Base-by-base conservation (phyloP, 2,888 invertebrate species). In the Lycophotia porphyrea region DNA sequence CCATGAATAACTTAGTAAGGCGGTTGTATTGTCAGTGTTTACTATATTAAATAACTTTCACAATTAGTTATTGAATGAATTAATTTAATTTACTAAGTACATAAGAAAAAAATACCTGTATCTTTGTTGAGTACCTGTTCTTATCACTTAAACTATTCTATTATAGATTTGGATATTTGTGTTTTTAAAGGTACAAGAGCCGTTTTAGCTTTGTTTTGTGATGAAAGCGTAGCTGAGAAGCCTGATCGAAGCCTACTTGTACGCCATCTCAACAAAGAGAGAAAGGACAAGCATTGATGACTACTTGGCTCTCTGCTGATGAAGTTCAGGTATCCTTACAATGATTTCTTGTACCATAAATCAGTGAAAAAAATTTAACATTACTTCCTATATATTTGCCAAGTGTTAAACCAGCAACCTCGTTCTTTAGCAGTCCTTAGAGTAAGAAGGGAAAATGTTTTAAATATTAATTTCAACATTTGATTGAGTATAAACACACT, bases 1-100 rank as follows among this genome's bases (percentile, higher is more conserved):
- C 31, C 66, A 72, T 69, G 70, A 72, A 66, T 69, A 73, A 67
- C 79, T 63, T 58, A 44, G 52, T 47, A 42, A 63, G 34, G n/a
- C 47, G n/a, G 24, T 49, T 84, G 31, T 72, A 52, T 63, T 68
- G 58, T 55, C 24, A 63, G 11, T 49, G 18, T 68, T 65, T 71
- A 82, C 64, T 55, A 80, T 34, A 58, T 52, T 21, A 67, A 64
- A 49, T 83, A 68, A 81, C 80, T 74, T 84, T 79, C 74, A 79
- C 79, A 52, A 64, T 82, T 68, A 55, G 21, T 64, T 67, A 18
- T 24, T n/a, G 21, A 52, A 55, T 68, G 36, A 13, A 34, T 82
- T 47, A 67, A 49, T 61, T 64, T 49, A 58, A 24, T 68, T 39
- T 27, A 58, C 24, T 47, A 42, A 63, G 64, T 68, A 34, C 44